Base-by-base conservation (phyloP, 2,113 vertebrate genomes). In the Cynoglossus semilaevis region DNA sequence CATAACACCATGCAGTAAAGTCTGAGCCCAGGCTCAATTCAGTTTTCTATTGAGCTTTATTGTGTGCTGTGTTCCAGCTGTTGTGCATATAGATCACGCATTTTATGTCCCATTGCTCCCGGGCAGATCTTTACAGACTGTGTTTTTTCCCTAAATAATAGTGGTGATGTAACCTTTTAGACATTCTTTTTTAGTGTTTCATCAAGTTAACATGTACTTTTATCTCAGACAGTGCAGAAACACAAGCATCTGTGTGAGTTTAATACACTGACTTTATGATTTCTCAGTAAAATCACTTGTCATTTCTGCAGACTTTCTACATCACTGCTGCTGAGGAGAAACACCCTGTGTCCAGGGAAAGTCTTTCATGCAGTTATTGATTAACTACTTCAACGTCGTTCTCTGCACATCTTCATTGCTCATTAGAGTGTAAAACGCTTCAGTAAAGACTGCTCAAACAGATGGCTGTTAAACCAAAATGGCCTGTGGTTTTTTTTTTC, bases 291-390 rank as follows among this genome's bases (percentile, higher is more conserved):
- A 43, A 63, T 67, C 29, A 16, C 12, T 51, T 38, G 55, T n/a
- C n/a, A n/a, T 57, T 52, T 52, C 15, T 43, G 16, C 40, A 43
- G 10, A 8, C 15, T 44, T 52, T 64, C 18, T 40, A n/a, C n/a
- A 44, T 11, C 49, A 71, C 48, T 60, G 47, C 55, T 5, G 14
- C 53, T n/a, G 7, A 61, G 55, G 61, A 11, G 15, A 51, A 53
- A 63, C 16, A 11, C 15, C 22, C 6, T 1, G 13, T 14, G 18
- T 5, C 9, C 43, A 47, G 17, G 36, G 16, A 45, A 15, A 7
- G 11, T 17, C n/a, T n/a, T n/a, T n/a, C 60, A 57, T 15, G 14
- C 43, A 47, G 19, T 51, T 41, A 55, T 15, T 12, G 42, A 62
- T 44, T 49, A 16, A 17, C 40, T 13, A 10, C 18, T 58, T 13